A percentile compares a stretch with the other conserved stretches of the same genome.
Evolutionary conservation across 1,140 invertebrate genomes (phyloP).

Genomic region (Macrostomum lignano): DNA sequence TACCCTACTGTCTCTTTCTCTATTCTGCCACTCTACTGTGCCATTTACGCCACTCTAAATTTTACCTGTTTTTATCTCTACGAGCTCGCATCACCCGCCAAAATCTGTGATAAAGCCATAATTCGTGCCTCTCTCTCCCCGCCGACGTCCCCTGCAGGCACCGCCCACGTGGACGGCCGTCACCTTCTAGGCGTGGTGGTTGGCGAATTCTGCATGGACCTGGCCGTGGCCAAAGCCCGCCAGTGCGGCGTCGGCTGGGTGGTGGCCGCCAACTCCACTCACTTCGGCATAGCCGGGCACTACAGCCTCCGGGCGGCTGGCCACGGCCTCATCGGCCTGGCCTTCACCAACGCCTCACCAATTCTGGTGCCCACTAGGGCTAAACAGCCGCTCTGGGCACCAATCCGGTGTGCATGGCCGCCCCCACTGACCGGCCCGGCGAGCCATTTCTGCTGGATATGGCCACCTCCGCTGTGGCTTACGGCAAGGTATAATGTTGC

Average conservation of each 20-base stretch:
- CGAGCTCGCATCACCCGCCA: too few relatives aligned
- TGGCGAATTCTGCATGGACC: conserved; percentile 58
- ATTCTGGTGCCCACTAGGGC: conserved; percentile 52
- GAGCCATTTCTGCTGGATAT: conserved; percentile 48
- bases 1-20: too few relatives aligned
- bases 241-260: conserved; percentile 57
- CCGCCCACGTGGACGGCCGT: conserved; percentile 51
- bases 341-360: too few relatives aligned
- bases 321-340: conserved; percentile 55
- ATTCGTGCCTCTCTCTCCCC: conserved; percentile 48
- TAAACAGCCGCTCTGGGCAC: conserved; percentile 50
- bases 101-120: conserved; percentile 37
- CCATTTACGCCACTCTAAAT: too few relatives aligned
- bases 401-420: conserved; percentile 54
- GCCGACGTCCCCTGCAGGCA: conserved; percentile 41
- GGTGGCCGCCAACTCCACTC: conserved; percentile 47
- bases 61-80: too few relatives aligned
- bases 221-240: conserved; percentile 58
- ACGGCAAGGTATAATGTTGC: too few relatives aligned
- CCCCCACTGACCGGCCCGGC: conserved; percentile 34
- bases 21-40: too few relatives aligned
- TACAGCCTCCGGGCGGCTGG: conserved; percentile 48
- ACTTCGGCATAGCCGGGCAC: conserved; percentile 64
- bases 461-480: too few relatives aligned
- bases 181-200: conserved; percentile 56